Conservation (phyloP, 2,888 invertebrate genomes). For the Drosophila suboccidentalis region DNA sequence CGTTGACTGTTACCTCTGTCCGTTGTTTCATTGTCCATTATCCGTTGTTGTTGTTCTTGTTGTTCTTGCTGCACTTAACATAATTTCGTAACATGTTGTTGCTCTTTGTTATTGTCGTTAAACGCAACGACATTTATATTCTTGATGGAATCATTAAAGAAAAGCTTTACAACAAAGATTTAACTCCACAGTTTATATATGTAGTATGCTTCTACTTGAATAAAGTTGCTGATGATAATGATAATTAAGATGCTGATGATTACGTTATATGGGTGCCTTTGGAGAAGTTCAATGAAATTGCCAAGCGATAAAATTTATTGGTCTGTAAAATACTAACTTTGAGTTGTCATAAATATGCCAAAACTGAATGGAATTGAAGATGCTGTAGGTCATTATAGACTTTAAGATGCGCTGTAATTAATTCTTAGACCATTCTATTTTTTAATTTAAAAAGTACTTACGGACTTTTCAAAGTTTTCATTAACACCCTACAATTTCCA, state of each 20-base stretch:
- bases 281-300: conserved; percentile 3
- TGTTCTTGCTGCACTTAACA: conserved; percentile 57
- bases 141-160: conserved; percentile 50
- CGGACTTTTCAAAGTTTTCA: no score
- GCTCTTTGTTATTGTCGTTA: conserved; percentile 29
- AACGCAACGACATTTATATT: conserved; percentile 45
- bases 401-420: neutral
- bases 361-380: neutral
- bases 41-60: conserved; percentile 17
- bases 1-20: conserved; percentile 50
- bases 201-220: conserved; percentile 17
- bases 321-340: neutral
- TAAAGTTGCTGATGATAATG: conserved; percentile 1
- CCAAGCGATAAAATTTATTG: neutral
- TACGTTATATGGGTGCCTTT: conserved; percentile 3
- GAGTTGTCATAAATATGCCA: neutral
- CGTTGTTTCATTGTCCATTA: conserved; percentile 18
- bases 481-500: no score
- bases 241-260: conserved; percentile 6
- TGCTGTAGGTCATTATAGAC: neutral
- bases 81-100: conserved; percentile 67
- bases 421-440: neutral
- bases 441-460: neutral
- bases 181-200: conserved; percentile 2
- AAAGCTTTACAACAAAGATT: conserved; percentile 25